Percentiles rank a stretch among this genome's conserved stretches.
These are phyloP conservation scores for Lerista edwardsae DNA, from an alignment of 2,797 vertebrate species.

Conservation along the genomic window DNA sequence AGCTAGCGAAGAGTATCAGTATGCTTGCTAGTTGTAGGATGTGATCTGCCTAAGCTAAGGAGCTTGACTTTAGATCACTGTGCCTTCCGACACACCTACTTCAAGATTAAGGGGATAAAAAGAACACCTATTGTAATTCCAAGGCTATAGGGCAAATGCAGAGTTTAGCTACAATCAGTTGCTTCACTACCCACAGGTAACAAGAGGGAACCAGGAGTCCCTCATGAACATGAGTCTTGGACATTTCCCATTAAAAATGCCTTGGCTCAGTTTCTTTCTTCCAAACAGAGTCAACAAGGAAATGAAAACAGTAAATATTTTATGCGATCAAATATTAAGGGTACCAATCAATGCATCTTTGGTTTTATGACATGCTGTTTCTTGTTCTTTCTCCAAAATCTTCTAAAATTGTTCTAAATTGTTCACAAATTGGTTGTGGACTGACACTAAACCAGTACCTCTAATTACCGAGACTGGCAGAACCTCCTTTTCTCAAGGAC, in stretches of 20 bases:
- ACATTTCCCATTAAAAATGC: not conserved
- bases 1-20: conserved; percentile 26
- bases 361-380: not conserved
- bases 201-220: not conserved
- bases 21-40: not conserved
- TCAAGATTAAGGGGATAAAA: not conserved
- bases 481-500: not conserved
- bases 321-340: not conserved
- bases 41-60: not conserved
- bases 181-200: not conserved
- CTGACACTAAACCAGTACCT: not conserved
- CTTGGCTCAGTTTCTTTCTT: not conserved
- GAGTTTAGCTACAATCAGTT: not conserved
- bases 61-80: conserved; percentile 16
- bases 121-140: not conserved
- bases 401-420: not conserved
- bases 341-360: not conserved
- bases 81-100: not conserved
- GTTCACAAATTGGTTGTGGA: not conserved
- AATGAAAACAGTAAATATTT: not conserved
- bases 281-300: not conserved
- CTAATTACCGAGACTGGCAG: not conserved
- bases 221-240: not conserved
- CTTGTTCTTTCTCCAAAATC: not conserved
- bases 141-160: not conserved